Evolutionary conservation across 2,797 vertebrate genomes (phyloP).

Genomic region (Eulemur mongoz): DNA sequence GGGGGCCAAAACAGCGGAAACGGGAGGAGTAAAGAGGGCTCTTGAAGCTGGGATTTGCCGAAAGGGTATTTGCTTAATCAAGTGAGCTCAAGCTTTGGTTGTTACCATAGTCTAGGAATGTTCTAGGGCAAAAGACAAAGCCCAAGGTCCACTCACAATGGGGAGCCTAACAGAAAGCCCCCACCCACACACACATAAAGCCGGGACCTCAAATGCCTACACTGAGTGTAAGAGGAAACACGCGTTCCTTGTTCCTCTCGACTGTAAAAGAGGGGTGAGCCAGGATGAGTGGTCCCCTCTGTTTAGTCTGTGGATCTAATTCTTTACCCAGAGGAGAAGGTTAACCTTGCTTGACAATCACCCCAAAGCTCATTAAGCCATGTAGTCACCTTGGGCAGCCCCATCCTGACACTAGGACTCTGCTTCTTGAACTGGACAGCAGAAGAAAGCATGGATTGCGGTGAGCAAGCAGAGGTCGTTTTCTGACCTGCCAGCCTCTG

Average conservation of each 20-base stretch:
- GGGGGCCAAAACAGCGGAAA: neutral
- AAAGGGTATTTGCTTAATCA: neutral
- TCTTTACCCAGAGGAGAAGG: neutral
- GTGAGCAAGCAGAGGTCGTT: neutral
- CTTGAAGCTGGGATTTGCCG: neutral
- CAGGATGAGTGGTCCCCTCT: too few relatives aligned
- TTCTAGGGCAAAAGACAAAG: neutral
- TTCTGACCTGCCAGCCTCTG: neutral
- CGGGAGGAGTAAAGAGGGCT: accelerated
- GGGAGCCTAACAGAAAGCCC: neutral
- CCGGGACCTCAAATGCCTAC: neutral
- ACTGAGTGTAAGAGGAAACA: neutral
- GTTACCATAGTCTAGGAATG: neutral
- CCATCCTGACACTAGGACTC: neutral
- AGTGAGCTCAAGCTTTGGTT: neutral
- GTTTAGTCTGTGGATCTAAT: neutral
- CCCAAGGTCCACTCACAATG: neutral
- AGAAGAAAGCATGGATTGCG: neutral
- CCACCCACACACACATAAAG: neutral
- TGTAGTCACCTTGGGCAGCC: neutral
- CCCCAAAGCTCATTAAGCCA: neutral
- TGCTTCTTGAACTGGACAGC: neutral
- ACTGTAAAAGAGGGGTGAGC: neutral
- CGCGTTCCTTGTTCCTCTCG: neutral
- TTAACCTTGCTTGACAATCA: neutral